A percentile compares a stretch with the other conserved stretches of the same genome.
Evolutionary conservation across 2,113 vertebrate genomes (phyloP).

Genomic region (Ondatra zibethicus): DNA sequence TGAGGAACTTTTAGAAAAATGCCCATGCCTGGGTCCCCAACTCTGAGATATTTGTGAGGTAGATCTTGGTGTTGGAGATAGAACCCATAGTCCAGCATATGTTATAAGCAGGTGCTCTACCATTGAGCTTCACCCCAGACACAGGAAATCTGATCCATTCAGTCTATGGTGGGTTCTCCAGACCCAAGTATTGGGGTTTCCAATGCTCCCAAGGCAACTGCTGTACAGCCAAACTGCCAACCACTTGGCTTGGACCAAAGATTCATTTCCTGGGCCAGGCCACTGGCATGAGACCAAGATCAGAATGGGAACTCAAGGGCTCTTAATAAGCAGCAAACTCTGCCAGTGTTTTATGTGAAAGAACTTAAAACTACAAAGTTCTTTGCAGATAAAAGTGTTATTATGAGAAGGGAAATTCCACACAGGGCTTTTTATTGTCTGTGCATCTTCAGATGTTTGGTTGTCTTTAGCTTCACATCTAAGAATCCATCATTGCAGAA

Average conservation of each 20-base stretch:
- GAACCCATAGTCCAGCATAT: not conserved
- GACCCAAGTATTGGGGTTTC: not conserved
- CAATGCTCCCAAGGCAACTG: not conserved
- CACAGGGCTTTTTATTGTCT: not conserved
- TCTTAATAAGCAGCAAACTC: not conserved
- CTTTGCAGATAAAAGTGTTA: not conserved
- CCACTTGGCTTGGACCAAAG: not conserved
- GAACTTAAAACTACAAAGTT: slow-evolving; percentile 40
- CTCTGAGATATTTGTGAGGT: not conserved
- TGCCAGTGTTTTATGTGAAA: slow-evolving; percentile 35
- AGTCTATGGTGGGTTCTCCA: not conserved
- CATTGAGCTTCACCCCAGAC: not conserved
- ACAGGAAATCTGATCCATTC: slow-evolving; percentile 12
- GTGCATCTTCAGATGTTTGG: not conserved
- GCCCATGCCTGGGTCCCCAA: not conserved
- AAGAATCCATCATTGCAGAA: not conserved
- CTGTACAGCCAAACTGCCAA: not conserved
- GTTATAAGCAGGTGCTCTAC: not conserved
- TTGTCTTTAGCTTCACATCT: not conserved
- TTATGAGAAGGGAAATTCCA: slow-evolving; percentile 28
- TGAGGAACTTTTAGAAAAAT: not conserved
- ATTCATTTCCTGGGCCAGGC: not conserved
- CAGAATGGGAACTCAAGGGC: not conserved
- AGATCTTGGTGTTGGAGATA: not conserved
- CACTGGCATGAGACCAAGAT: not conserved